These are phyloP conservation scores for Oenanthe melanoleuca DNA, from an alignment of 2,113 vertebrate species.

Conservation along the genomic window DNA sequence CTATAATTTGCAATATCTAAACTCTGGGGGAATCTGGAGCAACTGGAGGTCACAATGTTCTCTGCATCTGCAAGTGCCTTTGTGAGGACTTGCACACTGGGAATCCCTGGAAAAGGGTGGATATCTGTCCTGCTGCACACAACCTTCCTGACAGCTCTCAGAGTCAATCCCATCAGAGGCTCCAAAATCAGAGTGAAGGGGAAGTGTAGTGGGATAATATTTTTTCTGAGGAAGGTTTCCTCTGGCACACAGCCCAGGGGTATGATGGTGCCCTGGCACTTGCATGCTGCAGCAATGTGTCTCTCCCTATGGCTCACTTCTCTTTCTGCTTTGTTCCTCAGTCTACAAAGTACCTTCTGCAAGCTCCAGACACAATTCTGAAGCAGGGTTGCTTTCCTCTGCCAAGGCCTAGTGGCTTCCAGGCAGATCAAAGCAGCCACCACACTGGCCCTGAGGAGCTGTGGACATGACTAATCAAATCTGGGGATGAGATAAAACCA, in stretches of 20 bases:
- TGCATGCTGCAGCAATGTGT: background rate
- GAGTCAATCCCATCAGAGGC: background rate
- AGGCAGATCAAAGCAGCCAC: conserved; percentile 34
- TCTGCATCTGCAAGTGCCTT: background rate
- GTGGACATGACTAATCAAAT: background rate
- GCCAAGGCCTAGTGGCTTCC: conserved; percentile 5
- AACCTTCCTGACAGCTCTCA: background rate
- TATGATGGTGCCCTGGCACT: background rate
- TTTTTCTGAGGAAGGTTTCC: background rate
- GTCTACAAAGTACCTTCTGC: conserved; percentile 1
- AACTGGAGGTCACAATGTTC: background rate
- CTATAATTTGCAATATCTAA: background rate
- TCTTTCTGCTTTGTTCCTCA: background rate
- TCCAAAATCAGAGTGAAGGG: background rate
- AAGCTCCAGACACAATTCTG: conserved; percentile 9
- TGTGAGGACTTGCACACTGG: background rate
- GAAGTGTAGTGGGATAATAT: background rate
- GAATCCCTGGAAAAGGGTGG: background rate
- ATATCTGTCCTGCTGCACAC: background rate
- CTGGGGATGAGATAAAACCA: background rate
- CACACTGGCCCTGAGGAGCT: background rate
- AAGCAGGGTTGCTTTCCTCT: background rate
- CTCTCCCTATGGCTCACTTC: background rate
- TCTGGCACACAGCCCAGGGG: background rate
- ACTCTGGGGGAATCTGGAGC: background rate